Percentiles rank a stretch among this genome's conserved stretches.
Evolutionary conservation across 2,888 invertebrate species (phyloP).

Genomic region (Caenorhabditis wallacei): DNA sequence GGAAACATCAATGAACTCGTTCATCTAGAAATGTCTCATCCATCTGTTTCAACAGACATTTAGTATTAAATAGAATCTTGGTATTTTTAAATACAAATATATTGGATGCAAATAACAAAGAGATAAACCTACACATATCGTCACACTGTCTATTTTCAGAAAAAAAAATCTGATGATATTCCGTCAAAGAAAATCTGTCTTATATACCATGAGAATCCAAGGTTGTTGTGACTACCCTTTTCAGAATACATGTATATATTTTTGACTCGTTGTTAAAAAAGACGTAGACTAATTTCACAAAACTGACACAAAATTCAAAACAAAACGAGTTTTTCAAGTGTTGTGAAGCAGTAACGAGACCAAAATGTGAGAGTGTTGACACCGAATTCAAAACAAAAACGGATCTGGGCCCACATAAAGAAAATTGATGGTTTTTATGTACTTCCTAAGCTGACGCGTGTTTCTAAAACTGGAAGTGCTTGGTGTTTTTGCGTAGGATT

Average conservation of each 20-base stretch:
- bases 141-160: background rate
- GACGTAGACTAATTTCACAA: background rate
- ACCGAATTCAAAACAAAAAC: background rate
- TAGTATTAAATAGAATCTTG: too few relatives aligned
- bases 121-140: slow-evolving; percentile 5
- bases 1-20: slow-evolving; percentile 11
- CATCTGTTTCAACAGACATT: too few relatives aligned
- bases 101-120: background rate
- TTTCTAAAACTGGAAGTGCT: slow-evolving; percentile 24
- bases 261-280: too few relatives aligned
- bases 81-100: too few relatives aligned
- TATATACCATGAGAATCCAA: too few relatives aligned
- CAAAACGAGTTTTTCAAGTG: background rate
- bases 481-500: slow-evolving; percentile 28
- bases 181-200: too few relatives aligned
- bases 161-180: too few relatives aligned
- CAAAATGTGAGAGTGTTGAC: slow-evolving; percentile 1
- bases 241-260: too few relatives aligned
- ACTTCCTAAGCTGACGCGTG: slow-evolving; percentile 22
- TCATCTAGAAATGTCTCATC: background rate
- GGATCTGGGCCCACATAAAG: background rate
- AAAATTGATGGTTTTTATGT: slow-evolving; percentile 11
- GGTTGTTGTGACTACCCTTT: too few relatives aligned
- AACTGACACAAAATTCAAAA: background rate
- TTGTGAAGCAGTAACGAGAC: background rate